Evolutionary conservation across 2,113 vertebrate genomes (phyloP).

Genomic region (Camarhynchus parvulus): DNA sequence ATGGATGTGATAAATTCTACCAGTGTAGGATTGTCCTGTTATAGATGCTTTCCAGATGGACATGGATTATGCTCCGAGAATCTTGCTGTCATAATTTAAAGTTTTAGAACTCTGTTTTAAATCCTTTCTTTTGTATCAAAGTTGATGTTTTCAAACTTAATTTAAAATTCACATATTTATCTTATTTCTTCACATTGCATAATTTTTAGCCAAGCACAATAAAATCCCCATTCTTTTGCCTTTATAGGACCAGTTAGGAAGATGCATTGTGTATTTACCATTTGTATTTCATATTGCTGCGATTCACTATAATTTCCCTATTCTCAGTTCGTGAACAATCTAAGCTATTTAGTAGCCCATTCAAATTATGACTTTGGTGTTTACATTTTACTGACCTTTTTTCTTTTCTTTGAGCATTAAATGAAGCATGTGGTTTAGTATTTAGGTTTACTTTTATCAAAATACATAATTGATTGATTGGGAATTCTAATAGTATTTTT

Average conservation of each 20-base stretch:
- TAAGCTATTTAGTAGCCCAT: not conserved
- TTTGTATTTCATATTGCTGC: not conserved
- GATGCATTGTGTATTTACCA: not conserved
- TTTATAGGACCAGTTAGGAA: not conserved
- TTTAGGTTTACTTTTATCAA: not conserved
- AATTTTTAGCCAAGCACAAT: not conserved
- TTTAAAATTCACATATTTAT: not conserved
- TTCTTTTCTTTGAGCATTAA: not conserved
- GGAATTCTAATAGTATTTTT: not conserved
- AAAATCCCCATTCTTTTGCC: not conserved
- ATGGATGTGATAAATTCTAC: not conserved
- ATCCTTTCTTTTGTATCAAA: not conserved
- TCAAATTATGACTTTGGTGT: not conserved
- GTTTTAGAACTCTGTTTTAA: not conserved
- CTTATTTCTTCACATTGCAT: not conserved
- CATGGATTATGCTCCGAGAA: not conserved
- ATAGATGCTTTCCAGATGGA: not conserved
- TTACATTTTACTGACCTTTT: not conserved
- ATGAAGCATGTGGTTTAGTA: not conserved
- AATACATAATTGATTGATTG: not conserved
- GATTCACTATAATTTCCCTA: not conserved
- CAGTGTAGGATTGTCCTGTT: not conserved
- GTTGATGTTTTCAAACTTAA: not conserved
- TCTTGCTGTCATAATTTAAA: not conserved
- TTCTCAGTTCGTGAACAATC: slow-evolving; percentile 7